These are phyloP conservation scores for Sturnus vulgaris DNA, from an alignment of 2,113 vertebrate species.

Conservation along the genomic window DNA sequence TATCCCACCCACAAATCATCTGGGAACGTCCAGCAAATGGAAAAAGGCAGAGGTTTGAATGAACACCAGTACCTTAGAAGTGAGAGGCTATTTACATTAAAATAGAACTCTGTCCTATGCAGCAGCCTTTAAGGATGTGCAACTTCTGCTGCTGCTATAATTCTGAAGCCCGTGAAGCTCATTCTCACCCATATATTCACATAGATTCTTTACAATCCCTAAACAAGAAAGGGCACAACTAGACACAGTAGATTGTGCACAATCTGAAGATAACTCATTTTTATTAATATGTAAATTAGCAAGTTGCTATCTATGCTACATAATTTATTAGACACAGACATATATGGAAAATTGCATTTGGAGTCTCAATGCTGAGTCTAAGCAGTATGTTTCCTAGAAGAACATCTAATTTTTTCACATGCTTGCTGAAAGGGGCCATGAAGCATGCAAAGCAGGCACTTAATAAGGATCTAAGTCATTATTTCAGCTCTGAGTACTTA, in stretches of 20 bases:
- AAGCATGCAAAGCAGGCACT: background rate
- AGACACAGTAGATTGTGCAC: background rate
- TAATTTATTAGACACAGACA: background rate
- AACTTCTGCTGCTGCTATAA: background rate
- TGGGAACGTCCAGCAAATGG: background rate
- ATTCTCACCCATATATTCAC: background rate
- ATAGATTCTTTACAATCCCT: background rate
- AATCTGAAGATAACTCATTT: background rate
- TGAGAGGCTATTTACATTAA: background rate
- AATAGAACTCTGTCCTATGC: background rate
- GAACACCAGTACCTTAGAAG: background rate
- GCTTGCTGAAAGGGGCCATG: background rate
- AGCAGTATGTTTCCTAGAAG: background rate
- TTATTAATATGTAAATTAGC: background rate
- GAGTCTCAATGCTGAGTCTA: background rate
- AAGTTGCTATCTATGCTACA: background rate
- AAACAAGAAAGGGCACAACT: background rate
- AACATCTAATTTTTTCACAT: background rate
- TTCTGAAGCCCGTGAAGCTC: background rate
- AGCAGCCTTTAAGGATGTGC: background rate
- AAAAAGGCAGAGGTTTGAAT: background rate
- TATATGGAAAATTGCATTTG: background rate
- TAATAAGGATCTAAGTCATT: conserved; percentile 12
- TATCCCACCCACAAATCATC: background rate
- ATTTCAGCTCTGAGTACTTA: background rate